A percentile compares a stretch with the other conserved stretches of the same genome.
These are phyloP conservation scores for Gymnocheta viridis DNA, from an alignment of 2,888 invertebrate genomes.

Conservation along the genomic window DNA sequence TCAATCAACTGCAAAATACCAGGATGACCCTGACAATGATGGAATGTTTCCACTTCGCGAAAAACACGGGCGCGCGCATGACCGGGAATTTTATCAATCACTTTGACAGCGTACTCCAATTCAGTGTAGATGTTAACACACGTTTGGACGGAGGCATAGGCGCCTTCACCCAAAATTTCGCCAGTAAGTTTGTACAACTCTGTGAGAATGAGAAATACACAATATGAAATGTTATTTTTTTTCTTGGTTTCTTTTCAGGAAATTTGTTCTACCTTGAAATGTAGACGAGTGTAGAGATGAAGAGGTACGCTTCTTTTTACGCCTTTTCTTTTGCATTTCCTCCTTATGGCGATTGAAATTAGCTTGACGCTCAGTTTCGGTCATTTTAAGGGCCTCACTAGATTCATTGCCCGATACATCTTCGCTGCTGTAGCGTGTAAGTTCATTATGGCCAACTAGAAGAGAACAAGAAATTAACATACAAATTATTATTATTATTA, in stretches of 20 bases:
- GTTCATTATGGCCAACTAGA: constrained; percentile 79
- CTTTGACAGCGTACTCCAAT: constrained; percentile 98
- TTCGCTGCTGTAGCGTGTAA: constrained; percentile 82
- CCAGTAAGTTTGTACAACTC: constrained; percentile 97
- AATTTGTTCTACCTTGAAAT: constrained; percentile 88
- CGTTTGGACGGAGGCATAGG: constrained; percentile 97
- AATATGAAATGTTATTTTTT: neutral
- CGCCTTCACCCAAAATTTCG: constrained; percentile 97
- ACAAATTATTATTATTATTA: constrained; percentile 17
- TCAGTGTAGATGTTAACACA: constrained; percentile 95
- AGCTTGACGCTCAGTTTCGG: constrained; percentile 81
- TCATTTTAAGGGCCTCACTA: constrained; percentile 80
- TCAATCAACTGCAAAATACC: constrained; percentile 99
- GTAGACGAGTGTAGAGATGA: constrained; percentile 94
- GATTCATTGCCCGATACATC: constrained; percentile 82
- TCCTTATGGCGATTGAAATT: constrained; percentile 91
- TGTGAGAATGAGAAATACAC: constrained; percentile 82
- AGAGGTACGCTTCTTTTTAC: constrained; percentile 95
- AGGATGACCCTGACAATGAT: constrained; percentile 98
- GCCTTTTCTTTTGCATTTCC: constrained; percentile 92
- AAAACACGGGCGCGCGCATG: constrained; percentile 96
- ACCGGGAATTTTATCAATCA: constrained; percentile 96
- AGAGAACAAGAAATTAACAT: constrained; percentile 64
- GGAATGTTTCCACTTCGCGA: constrained; percentile 99
- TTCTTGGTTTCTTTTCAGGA: neutral